Evolutionary conservation across 2,113 vertebrate genomes (phyloP).

Genomic region (Tor tambroides): DNA sequence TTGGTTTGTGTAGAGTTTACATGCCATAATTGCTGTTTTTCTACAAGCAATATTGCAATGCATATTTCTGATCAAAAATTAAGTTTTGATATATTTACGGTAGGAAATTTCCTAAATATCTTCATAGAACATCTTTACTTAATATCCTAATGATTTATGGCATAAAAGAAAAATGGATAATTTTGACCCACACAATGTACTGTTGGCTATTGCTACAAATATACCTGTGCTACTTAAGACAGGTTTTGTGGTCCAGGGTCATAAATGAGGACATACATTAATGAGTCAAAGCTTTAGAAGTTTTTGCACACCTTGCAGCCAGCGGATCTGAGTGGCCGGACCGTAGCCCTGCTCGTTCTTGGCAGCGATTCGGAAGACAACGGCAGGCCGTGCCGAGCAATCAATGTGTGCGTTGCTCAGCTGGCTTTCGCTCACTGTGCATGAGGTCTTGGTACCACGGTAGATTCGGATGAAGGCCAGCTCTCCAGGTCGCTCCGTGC

Average conservation of each 20-base stretch:
- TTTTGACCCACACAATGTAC: neutral
- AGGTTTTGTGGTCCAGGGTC: neutral
- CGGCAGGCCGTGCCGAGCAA: constrained; percentile 88
- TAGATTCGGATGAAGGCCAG: constrained; percentile 96
- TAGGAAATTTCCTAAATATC: too few relatives aligned
- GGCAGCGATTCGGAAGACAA: constrained; percentile 96
- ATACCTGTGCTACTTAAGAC: neutral
- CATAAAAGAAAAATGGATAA: too few relatives aligned
- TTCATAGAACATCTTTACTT: too few relatives aligned
- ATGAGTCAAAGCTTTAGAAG: neutral
- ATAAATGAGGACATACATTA: neutral
- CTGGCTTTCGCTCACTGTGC: constrained; percentile 84
- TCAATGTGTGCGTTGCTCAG: constrained; percentile 93
- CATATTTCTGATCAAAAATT: too few relatives aligned
- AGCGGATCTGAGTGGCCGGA: constrained; percentile 95
- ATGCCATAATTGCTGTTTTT: too few relatives aligned
- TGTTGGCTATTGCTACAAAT: neutral
- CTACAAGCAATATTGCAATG: too few relatives aligned
- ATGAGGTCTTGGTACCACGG: constrained; percentile 91
- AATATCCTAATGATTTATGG: too few relatives aligned
- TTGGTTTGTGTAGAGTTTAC: too few relatives aligned
- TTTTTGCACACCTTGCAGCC: constrained; percentile 88
- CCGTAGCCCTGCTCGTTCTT: constrained; percentile 98
- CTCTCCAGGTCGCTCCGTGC: constrained; percentile 80
- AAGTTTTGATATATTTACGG: too few relatives aligned